A percentile compares a stretch with the other conserved stretches of the same genome.
These are phyloP conservation scores for Elephas maximus DNA, from an alignment of 2,113 vertebrate species.

Conservation along the genomic window DNA sequence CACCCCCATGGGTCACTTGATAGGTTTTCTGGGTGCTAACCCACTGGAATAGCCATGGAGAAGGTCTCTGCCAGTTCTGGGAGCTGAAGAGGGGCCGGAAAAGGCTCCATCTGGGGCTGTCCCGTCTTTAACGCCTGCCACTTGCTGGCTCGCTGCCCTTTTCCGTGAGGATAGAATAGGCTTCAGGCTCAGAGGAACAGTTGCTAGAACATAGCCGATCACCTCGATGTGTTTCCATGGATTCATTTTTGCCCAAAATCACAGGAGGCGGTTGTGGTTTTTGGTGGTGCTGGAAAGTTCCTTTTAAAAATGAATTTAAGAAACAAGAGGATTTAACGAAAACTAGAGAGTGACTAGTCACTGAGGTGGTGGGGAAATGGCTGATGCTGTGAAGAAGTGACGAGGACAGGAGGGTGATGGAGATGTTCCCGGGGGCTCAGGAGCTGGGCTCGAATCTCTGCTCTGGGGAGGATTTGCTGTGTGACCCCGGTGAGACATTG, in stretches of 20 bases:
- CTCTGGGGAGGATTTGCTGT: neutral
- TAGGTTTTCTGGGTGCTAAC: neutral
- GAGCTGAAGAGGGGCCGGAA: neutral
- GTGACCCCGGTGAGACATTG: neutral
- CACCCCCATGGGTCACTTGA: neutral
- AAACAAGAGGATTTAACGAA: neutral
- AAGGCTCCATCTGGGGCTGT: neutral
- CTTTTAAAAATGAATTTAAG: neutral
- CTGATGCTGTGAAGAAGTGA: neutral
- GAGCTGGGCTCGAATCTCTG: neutral
- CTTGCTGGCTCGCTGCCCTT: rapidly evolving
- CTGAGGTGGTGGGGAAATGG: neutral
- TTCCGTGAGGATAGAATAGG: rapidly evolving
- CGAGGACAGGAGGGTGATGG: neutral
- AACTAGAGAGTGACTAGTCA: neutral
- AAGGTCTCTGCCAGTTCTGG: neutral
- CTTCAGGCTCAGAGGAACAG: neutral
- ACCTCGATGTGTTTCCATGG: rapidly evolving
- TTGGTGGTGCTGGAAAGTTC: neutral
- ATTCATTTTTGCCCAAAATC: neutral
- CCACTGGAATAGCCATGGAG: neutral
- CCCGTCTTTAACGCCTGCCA: rapidly evolving
- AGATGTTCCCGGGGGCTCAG: rapidly evolving
- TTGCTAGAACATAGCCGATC: rapidly evolving
- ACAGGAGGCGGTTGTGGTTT: rapidly evolving